A percentile compares a stretch with the other conserved stretches of the same genome.
These are phyloP conservation scores for Microctenopoma steveboyesi DNA, from an alignment of 2,797 vertebrate species.

Conservation along the genomic window DNA sequence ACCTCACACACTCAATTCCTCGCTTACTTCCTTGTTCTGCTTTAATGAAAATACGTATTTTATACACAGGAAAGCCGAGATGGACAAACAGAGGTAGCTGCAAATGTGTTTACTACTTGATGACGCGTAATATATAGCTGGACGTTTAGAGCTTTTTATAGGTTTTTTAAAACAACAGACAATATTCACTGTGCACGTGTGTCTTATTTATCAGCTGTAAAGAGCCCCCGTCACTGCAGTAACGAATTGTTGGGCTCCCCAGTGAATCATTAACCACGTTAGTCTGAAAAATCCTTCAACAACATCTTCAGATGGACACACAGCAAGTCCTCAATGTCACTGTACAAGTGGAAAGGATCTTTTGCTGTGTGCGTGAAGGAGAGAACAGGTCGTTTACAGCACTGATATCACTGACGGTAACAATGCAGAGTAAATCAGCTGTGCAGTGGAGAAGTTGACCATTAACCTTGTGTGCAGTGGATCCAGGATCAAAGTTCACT, in stretches of 20 bases:
- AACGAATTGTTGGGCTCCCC: constrained; percentile 60
- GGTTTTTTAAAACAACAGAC: no score
- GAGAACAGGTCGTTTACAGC: not conserved
- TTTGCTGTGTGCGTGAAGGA: constrained; percentile 1
- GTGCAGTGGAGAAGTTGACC: constrained; percentile 74
- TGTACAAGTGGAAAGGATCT: not conserved
- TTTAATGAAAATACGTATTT: not conserved
- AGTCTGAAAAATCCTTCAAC: constrained; percentile 32
- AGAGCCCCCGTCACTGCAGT: constrained; percentile 32
- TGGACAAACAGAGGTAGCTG: constrained; percentile 7
- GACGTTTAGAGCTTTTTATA: no score
- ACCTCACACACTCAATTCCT: not conserved
- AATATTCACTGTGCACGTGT: no score
- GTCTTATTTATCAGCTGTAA: not conserved
- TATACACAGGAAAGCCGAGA: not conserved
- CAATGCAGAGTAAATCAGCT: constrained; percentile 41
- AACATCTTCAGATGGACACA: constrained; percentile 33
- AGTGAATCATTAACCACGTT: constrained; percentile 77
- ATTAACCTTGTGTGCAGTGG: constrained; percentile 75
- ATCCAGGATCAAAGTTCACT: constrained; percentile 81
- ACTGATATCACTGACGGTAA: constrained; percentile 4
- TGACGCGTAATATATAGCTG: no score
- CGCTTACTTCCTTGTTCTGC: not conserved
- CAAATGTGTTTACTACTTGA: no score
- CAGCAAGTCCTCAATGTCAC: not conserved